A percentile compares a stretch with the other conserved stretches of the same genome.
Conservation (phyloP, 2,113 vertebrate species). For the Tapirus terrestris region DNA sequence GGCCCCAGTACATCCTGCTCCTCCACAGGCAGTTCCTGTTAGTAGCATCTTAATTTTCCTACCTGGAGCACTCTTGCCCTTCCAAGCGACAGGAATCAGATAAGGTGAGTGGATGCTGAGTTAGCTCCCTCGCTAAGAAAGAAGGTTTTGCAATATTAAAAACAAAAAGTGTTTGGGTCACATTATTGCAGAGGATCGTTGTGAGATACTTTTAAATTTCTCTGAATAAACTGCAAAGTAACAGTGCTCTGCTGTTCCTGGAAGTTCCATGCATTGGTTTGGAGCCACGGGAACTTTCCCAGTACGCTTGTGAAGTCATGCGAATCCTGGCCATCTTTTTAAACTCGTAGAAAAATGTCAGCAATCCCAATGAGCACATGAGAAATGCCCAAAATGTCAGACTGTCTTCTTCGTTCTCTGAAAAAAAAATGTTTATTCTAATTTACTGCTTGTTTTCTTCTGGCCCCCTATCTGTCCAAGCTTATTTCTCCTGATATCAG, state of each 20-base stretch:
- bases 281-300: not conserved
- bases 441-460: not conserved
- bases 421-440: not conserved
- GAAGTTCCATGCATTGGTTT: not conserved
- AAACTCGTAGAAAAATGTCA: not conserved
- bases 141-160: not conserved
- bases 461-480: not conserved
- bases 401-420: not conserved
- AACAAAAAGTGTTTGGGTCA: not conserved
- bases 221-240: not conserved
- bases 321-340: not conserved
- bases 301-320: not conserved
- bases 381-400: not conserved
- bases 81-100: not conserved
- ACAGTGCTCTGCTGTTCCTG: not conserved
- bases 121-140: not conserved
- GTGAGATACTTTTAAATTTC: not conserved
- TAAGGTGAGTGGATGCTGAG: not conserved
- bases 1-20: not conserved
- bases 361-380: not conserved
- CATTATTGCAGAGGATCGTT: not conserved
- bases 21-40: constrained; percentile 2
- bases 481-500: not conserved
- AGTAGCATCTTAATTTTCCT: constrained; percentile 63
- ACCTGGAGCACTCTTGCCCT: not conserved